These are phyloP conservation scores for Heterohyrax brucei DNA, from an alignment of 2,797 vertebrate genomes.

Conservation along the genomic window DNA sequence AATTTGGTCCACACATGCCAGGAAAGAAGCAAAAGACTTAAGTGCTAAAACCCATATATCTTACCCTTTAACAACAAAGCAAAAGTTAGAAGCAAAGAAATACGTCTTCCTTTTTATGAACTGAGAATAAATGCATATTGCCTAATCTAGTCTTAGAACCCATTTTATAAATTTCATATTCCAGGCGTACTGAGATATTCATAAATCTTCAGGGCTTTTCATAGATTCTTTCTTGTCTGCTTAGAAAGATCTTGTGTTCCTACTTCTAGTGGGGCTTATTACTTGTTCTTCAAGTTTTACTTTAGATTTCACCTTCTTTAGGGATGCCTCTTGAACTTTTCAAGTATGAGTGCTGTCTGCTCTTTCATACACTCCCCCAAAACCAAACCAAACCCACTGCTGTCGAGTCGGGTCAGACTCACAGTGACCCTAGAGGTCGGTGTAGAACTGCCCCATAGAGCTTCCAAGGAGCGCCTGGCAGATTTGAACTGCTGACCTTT, in stretches of 20 bases:
- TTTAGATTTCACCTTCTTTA: background rate
- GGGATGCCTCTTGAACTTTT: background rate
- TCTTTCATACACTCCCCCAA: background rate
- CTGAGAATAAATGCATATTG: background rate
- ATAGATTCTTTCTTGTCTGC: background rate
- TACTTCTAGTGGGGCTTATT: background rate
- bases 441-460: too few species aligned
- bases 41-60: background rate
- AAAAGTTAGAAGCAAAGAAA: background rate
- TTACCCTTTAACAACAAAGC: slow-evolving; percentile 8
- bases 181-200: background rate
- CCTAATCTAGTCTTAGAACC: background rate
- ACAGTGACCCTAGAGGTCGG: too few species aligned
- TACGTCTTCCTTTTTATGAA: background rate
- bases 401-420: too few species aligned
- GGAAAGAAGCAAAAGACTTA: background rate
- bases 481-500: too few species aligned
- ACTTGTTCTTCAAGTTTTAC: background rate
- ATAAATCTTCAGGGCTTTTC: background rate
- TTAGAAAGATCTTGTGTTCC: background rate
- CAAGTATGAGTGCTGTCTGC: background rate
- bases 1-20: background rate
- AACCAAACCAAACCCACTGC: too few species aligned
- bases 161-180: background rate
- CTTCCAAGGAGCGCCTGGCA: too few species aligned